Evolutionary conservation across 2,113 vertebrate genomes (phyloP).

Genomic region (Tyrannus savana): DNA sequence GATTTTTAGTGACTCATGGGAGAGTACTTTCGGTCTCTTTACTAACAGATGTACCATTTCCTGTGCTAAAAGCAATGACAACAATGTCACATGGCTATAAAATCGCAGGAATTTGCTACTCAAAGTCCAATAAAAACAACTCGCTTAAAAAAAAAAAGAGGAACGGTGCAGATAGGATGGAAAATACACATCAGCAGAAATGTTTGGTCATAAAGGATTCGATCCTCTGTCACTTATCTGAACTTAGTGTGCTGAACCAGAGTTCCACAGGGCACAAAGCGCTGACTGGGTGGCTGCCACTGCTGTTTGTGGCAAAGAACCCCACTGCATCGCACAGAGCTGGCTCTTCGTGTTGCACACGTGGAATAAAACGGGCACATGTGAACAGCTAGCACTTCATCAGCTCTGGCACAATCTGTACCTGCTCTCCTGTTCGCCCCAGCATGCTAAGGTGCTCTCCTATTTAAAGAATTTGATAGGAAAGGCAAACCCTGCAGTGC

Average conservation of each 20-base stretch:
- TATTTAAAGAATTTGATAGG: neutral
- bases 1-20: conserved; percentile 82
- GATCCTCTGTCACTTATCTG: neutral
- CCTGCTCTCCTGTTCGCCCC: neutral
- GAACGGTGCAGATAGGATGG: conserved; percentile 20
- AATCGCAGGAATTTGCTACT: conserved; percentile 66
- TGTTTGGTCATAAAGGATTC: neutral
- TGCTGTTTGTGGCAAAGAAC: neutral
- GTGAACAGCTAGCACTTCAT: neutral
- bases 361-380: neutral
- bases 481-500: neutral
- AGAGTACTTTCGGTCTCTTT: conserved; percentile 73
- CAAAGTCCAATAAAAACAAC: conserved; percentile 65
- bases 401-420: neutral
- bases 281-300: neutral
- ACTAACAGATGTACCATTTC: conserved; percentile 74
- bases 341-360: neutral
- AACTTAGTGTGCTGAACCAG: neutral
- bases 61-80: conserved; percentile 77
- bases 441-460: neutral
- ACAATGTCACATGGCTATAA: conserved; percentile 80
- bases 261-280: neutral
- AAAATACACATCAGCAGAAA: conserved; percentile 30
- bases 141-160: neutral
- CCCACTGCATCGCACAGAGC: neutral